Conservation (phyloP, 1,140 invertebrate genomes). For the Saccostrea cuccullata region DNA sequence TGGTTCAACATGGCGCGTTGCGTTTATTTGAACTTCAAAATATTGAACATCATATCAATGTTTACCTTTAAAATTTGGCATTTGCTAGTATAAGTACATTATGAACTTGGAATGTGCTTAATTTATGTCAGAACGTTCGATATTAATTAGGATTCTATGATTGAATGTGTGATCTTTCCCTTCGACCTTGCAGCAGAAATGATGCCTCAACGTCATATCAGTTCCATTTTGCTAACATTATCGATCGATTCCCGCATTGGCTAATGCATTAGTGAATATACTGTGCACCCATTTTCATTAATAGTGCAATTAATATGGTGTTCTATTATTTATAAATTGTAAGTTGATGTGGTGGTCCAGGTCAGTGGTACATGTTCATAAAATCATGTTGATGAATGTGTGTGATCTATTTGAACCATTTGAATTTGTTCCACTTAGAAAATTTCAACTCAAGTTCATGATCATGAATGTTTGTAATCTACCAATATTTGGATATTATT, state of each 20-base stretch:
- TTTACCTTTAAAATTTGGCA: background rate
- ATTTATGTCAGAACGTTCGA: background rate
- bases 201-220: slow-evolving; percentile 24
- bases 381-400: no score
- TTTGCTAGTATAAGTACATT: background rate
- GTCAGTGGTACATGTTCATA: no score
- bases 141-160: background rate
- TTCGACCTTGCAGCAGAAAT: slow-evolving; percentile 17
- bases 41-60: background rate
- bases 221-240: slow-evolving; percentile 18
- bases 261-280: background rate
- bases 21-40: slow-evolving; percentile 26
- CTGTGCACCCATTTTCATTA: background rate
- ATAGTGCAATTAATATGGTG: background rate
- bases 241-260: slow-evolving; percentile 1
- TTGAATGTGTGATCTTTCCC: background rate
- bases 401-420: no score
- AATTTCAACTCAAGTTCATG: no score
- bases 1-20: slow-evolving; percentile 28
- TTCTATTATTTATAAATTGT: slow-evolving; percentile 4
- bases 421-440: no score
- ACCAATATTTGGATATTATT: no score
- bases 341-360: background rate
- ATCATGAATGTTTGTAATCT: no score
- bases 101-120: background rate